phyloP scores from a whole-genome alignment of 2,888 invertebrate species.

The Pharmacophagus antenor region DNA sequence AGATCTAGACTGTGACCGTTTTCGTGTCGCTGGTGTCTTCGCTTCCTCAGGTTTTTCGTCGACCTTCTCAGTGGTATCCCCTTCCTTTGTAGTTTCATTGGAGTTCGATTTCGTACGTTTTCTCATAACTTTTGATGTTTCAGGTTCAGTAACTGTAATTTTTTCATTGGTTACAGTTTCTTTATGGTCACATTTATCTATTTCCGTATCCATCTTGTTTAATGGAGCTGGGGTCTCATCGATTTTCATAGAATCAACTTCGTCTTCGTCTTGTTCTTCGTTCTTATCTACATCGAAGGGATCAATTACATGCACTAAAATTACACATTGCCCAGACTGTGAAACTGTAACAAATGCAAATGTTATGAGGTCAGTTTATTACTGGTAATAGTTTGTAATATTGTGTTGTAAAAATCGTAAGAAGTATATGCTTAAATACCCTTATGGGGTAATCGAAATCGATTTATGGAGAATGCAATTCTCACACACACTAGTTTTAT shows the following conservation, averaged over 20 bases:
- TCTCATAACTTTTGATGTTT: conserved; percentile 27
- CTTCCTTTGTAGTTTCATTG: conserved; percentile 34
- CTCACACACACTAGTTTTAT: too few relatives aligned
- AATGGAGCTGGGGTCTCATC: not conserved
- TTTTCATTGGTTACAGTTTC: conserved; percentile 9
- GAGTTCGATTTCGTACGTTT: conserved; percentile 46
- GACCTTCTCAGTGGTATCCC: not conserved
- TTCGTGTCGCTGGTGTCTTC: conserved; percentile 56
- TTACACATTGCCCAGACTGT: conserved; percentile 29
- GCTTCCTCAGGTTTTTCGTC: conserved; percentile 34
- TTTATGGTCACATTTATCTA: conserved; percentile 2
- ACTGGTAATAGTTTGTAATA: too few relatives aligned
- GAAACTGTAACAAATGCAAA: conserved; percentile 18
- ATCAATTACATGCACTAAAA: conserved; percentile 31
- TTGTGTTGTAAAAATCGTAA: too few relatives aligned
- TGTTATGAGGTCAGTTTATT: too few relatives aligned
- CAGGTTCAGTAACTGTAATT: conserved; percentile 1
- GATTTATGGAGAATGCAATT: too few relatives aligned
- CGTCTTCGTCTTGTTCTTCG: conserved; percentile 33
- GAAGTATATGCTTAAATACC: too few relatives aligned
- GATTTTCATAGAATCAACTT: conserved; percentile 33
- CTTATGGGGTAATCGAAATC: too few relatives aligned
- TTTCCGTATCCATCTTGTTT: not conserved
- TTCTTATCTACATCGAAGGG: conserved; percentile 19
- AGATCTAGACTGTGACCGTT: conserved; percentile 55